Evolutionary conservation across 2,113 vertebrate genomes (phyloP).

Genomic region (Cynopterus brachyotis): DNA sequence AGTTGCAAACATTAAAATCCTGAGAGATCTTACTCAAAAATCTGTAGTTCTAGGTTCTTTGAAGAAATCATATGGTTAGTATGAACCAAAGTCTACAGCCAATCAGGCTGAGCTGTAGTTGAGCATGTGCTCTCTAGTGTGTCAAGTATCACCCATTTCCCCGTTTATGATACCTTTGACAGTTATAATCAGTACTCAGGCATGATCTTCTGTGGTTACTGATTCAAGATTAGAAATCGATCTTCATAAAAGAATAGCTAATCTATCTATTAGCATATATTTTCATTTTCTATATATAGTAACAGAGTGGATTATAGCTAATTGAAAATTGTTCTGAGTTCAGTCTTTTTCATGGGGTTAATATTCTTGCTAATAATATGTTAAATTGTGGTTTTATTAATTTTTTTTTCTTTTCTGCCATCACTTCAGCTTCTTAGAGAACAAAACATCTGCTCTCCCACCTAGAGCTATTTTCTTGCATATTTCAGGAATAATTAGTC

Average conservation of each 20-base stretch:
- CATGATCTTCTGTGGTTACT: not conserved
- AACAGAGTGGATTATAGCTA: not conserved
- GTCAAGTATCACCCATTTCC: not conserved
- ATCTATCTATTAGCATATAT: not conserved
- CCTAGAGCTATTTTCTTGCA: not conserved
- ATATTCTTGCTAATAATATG: not conserved
- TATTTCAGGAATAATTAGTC: slow-evolving; percentile 24
- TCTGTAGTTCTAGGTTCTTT: not conserved
- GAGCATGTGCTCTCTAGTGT: rapidly evolving
- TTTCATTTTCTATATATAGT: not conserved
- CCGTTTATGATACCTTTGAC: not conserved
- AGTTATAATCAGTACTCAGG: not conserved
- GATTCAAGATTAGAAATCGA: not conserved
- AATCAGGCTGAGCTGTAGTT: not conserved
- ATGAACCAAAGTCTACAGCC: not conserved
- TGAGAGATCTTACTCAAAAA: slow-evolving; percentile 1
- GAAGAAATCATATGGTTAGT: not conserved
- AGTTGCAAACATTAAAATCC: not conserved
- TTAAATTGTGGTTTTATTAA: not conserved
- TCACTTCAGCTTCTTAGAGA: not conserved
- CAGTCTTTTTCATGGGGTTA: not conserved
- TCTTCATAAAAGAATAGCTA: not conserved
- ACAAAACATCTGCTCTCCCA: slow-evolving; percentile 4
- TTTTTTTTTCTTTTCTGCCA: not conserved
- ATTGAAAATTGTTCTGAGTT: not conserved